phyloP scores from a whole-genome alignment of 2,113 vertebrate species.

The Pollimyrus isidori region DNA sequence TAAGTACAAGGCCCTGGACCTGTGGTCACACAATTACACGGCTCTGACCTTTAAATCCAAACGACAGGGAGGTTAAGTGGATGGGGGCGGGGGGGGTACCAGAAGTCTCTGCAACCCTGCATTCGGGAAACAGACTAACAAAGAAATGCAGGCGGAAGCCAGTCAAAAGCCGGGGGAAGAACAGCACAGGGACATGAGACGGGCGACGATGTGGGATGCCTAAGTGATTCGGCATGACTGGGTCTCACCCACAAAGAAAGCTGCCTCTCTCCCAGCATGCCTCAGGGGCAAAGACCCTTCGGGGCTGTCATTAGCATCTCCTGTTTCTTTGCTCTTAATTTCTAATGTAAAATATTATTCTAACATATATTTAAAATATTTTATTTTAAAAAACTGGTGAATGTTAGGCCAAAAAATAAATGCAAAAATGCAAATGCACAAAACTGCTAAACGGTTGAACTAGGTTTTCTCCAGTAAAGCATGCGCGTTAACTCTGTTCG shows the following conservation, averaged over 20 bases:
- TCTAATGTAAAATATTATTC: not conserved
- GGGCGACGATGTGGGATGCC: too few relatives aligned
- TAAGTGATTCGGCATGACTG: not conserved
- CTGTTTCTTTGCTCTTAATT: not conserved
- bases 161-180: not conserved
- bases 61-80: constrained; percentile 26
- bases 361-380: not conserved
- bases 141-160: not conserved
- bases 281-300: not conserved
- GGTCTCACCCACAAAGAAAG: not conserved
- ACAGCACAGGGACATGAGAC: not conserved
- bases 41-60: constrained; percentile 18
- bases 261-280: not conserved
- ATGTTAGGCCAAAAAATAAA: not conserved
- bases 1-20: not conserved
- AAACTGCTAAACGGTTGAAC: not conserved
- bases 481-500: not conserved
- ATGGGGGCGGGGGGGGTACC: too few relatives aligned
- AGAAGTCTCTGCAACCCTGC: not conserved
- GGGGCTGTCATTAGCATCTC: not conserved
- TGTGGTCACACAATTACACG: constrained; percentile 13
- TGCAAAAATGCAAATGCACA: not conserved
- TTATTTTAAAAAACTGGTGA: not conserved
- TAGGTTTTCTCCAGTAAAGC: not conserved
- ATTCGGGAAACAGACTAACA: not conserved